These are phyloP conservation scores for Oxyruncus cristatus DNA, from an alignment of 2,113 vertebrate genomes.

Conservation along the genomic window DNA sequence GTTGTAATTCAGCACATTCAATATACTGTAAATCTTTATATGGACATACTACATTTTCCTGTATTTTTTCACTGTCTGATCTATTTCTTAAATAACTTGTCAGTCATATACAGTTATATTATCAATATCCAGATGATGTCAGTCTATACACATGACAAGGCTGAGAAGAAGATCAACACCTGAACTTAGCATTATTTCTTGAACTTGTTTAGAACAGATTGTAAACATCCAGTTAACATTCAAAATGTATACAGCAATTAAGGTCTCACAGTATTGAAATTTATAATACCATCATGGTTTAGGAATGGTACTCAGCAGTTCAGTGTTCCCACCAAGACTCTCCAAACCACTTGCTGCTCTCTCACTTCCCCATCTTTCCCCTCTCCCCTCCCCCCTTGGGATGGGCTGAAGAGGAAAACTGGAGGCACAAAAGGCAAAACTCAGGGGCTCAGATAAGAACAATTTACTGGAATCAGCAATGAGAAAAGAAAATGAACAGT, in stretches of 20 bases:
- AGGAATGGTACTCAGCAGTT: not conserved
- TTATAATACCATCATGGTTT: not conserved
- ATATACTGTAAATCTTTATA: not conserved
- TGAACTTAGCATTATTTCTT: not conserved
- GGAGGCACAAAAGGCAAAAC: not conserved
- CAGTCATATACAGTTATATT: not conserved
- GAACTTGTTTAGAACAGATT: not conserved
- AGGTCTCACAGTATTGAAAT: not conserved
- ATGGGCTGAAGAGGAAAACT: not conserved
- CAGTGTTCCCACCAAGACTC: not conserved
- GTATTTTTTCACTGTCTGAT: not conserved
- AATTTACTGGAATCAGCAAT: not conserved
- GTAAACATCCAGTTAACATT: not conserved
- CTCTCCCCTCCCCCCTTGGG: rapidly evolving
- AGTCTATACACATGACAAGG: not conserved
- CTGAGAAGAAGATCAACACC: not conserved
- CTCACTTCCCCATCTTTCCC: not conserved
- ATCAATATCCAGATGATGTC: not conserved
- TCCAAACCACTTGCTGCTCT: not conserved
- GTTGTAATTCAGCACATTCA: not conserved
- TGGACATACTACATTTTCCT: not conserved
- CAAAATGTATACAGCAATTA: not conserved
- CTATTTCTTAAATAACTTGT: not conserved
- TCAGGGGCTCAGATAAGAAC: not conserved
- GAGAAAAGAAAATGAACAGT: not conserved